Percentiles rank a stretch among this genome's conserved stretches.
phyloP scores from a whole-genome alignment of 2,113 vertebrate genomes.

The Poicephalus gulielmi region DNA sequence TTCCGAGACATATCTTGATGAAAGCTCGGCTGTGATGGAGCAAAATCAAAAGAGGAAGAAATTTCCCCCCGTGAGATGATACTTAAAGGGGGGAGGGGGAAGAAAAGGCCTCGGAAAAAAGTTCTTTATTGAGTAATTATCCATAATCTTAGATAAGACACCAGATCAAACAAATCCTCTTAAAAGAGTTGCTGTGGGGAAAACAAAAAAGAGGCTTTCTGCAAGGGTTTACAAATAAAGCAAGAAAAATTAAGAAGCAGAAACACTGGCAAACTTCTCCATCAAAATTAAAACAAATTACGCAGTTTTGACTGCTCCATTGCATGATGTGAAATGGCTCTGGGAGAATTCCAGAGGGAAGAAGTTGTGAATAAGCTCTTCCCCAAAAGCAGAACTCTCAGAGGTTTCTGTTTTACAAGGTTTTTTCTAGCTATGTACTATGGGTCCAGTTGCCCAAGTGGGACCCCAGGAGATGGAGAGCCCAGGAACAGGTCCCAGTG shows the following conservation, averaged over 20 bases:
- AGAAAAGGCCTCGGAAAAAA: background rate
- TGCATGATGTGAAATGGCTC: background rate
- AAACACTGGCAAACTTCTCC: background rate
- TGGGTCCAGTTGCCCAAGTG: fast-evolving
- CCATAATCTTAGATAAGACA: conserved; percentile 59
- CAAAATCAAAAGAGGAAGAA: conserved; percentile 30
- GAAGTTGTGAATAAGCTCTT: background rate
- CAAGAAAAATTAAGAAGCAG: background rate
- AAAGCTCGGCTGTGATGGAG: conserved; percentile 21
- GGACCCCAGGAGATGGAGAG: background rate
- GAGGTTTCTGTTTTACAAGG: background rate
- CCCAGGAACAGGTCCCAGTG: fast-evolving
- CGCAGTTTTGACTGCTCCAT: background rate
- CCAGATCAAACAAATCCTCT: conserved; percentile 55
- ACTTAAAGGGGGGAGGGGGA: background rate
- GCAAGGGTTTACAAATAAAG: background rate
- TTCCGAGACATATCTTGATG: background rate
- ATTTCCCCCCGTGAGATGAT: background rate
- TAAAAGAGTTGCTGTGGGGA: background rate
- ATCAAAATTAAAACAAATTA: background rate
- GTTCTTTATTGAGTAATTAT: conserved; percentile 66
- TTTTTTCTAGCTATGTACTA: background rate
- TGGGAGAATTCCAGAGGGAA: background rate
- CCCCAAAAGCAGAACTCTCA: fast-evolving
- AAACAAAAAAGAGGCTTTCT: background rate